Percentiles rank a stretch among this genome's conserved stretches.
Evolutionary conservation across 1,140 invertebrate species (phyloP).

Genomic region (Chironomus striatipennis): DNA sequence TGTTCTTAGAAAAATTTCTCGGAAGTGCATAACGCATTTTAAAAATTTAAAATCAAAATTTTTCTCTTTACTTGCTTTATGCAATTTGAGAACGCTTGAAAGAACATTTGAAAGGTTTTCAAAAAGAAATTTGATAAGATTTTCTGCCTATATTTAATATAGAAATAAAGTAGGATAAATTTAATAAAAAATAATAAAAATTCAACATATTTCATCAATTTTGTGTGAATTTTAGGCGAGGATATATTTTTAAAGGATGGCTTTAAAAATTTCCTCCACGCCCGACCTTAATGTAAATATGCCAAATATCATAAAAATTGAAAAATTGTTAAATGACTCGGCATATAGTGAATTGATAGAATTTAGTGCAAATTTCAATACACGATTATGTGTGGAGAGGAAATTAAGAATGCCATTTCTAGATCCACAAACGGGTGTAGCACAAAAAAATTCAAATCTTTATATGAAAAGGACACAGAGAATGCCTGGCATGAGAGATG

Average conservation of each 20-base stretch:
- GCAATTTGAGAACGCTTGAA: not conserved
- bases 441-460: slow-evolving; percentile 86
- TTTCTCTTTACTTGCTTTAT: too few species aligned
- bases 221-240: too few species aligned
- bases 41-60: too few species aligned
- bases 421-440: slow-evolving; percentile 91
- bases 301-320: slow-evolving; percentile 65
- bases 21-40: too few species aligned
- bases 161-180: not conserved
- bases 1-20: too few species aligned
- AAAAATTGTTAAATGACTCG: slow-evolving; percentile 78
- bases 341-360: slow-evolving; percentile 88
- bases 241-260: not conserved
- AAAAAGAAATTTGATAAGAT: not conserved
- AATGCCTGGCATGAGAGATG: slow-evolving; percentile 77
- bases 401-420: slow-evolving; percentile 88
- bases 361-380: slow-evolving; percentile 88
- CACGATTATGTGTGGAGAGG: slow-evolving; percentile 81
- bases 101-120: not conserved
- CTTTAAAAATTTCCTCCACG: not conserved
- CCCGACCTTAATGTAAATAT: slow-evolving; percentile 42
- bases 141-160: not conserved
- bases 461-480: slow-evolving; percentile 82
- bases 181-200: not conserved
- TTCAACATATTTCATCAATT: too few species aligned